A percentile compares a stretch with the other conserved stretches of the same genome.
phyloP scores from a whole-genome alignment of 1,140 invertebrate genomes.

The Lepidurus packardi region DNA sequence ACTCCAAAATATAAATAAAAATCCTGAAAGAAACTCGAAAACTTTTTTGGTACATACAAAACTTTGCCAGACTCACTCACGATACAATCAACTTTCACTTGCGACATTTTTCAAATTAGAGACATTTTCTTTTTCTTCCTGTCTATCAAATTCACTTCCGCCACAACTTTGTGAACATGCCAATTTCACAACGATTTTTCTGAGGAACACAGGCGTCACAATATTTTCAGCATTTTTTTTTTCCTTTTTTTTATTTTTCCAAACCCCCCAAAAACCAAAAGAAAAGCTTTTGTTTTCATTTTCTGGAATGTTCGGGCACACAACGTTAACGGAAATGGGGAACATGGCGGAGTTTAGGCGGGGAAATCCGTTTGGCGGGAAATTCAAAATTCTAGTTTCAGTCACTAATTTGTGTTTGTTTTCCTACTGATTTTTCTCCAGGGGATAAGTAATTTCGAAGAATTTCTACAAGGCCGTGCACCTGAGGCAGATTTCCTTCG shows the following conservation, averaged over 20 bases:
- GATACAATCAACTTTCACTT: too few relatives aligned
- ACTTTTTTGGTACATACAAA: too few relatives aligned
- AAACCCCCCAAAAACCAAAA: not conserved
- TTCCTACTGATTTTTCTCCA: not conserved
- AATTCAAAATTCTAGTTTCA: not conserved
- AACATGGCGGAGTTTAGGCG: slow-evolving; percentile 7
- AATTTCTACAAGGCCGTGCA: not conserved
- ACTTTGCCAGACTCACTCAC: too few relatives aligned
- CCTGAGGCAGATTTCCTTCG: slow-evolving; percentile 4
- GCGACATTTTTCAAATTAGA: too few relatives aligned
- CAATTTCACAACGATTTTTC: not conserved
- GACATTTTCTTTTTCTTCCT: not conserved
- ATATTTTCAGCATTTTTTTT: not conserved
- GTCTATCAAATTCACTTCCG: not conserved
- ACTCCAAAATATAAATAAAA: not conserved
- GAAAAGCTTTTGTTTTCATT: not conserved
- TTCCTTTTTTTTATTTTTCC: not conserved
- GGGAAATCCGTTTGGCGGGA: slow-evolving; percentile 1
- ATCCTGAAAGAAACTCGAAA: too few relatives aligned
- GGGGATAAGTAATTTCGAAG: not conserved
- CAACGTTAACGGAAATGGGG: slow-evolving; percentile 1
- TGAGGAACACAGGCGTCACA: slow-evolving; percentile 3
- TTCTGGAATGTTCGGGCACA: not conserved
- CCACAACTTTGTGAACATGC: not conserved
- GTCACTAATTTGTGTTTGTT: not conserved